A percentile compares a stretch with the other conserved stretches of the same genome.
Evolutionary conservation across 2,113 vertebrate genomes (phyloP).

Genomic region (Cettia cetti): DNA sequence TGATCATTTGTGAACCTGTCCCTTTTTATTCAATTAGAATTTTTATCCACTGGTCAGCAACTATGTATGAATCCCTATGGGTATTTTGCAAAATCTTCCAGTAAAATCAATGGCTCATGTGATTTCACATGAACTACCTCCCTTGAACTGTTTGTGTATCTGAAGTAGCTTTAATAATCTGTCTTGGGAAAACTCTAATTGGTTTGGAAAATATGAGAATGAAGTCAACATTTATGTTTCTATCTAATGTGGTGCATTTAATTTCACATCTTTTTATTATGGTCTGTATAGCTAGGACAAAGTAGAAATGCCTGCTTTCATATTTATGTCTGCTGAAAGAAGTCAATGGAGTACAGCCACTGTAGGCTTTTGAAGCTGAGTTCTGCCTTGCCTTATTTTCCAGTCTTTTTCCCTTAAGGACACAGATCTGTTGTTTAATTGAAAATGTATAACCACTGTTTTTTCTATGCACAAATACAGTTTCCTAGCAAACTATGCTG

Average conservation of each 20-base stretch:
- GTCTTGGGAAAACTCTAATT: slow-evolving; percentile 33
- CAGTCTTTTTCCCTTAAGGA: neutral
- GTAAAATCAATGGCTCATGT: neutral
- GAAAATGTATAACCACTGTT: neutral
- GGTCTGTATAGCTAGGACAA: neutral
- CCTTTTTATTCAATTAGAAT: neutral
- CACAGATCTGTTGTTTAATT: neutral
- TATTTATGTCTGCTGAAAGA: neutral
- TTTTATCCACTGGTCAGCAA: neutral
- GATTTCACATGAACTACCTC: neutral
- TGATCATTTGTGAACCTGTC: neutral
- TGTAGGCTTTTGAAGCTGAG: neutral
- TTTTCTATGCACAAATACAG: neutral
- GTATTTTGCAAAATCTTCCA: neutral
- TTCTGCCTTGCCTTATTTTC: neutral
- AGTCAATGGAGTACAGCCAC: neutral
- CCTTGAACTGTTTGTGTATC: neutral
- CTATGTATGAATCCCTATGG: neutral
- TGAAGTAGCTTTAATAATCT: slow-evolving; percentile 33
- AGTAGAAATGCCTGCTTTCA: neutral
- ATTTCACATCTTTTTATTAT: neutral
- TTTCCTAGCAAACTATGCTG: neutral
- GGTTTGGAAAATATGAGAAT: neutral
- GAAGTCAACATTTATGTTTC: slow-evolving; percentile 9
- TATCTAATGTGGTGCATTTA: neutral